Base-by-base conservation (phyloP, 2,888 invertebrate genomes). In the Alloplasta piceator region DNA sequence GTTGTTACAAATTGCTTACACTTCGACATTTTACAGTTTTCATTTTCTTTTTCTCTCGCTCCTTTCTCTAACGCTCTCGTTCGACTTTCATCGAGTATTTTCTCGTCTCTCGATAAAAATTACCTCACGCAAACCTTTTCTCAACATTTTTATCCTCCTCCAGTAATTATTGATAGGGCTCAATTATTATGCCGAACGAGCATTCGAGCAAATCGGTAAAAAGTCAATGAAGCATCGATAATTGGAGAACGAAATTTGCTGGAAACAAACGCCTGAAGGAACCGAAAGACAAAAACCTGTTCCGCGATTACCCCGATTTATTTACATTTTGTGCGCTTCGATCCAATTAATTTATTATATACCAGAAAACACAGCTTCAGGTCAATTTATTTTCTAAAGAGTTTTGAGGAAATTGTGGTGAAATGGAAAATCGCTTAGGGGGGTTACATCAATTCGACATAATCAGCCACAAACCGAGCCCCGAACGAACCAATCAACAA, bases 261-360 rank as follows among this genome's bases (percentile, higher is more conserved):
- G 52, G 39, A 39, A 38, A 9, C 14, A 39, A 52, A 39, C 64
- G 14, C 10, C n/a, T 26, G 26, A 3, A 26, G 26, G 9, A 36
- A 48, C 48, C 36, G 9, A 39, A 39, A 52, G 6, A 38, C 41
- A 67, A 6, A 6, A 67, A 52, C 26, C 9, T 38, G 9, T 7
- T 39, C 9, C n/a, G 52, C 12, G 16, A 26, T 26, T 26, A 26
- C 26, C 26, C 26, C 3, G 26, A 26, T 26, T 26, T 26, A 26
- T 26, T 26, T 6, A 52, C 5, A 41, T 38, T 52, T 39, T 38
- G 10, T 38, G 9, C 12, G 36, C 12, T 46, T 48, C 14, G 16
- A 12, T n/a, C 16, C 43, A 52, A 72, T 60, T 71, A 58, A 71
- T 71, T n/a, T n/a, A n/a, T n/a, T n/a, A n/a, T n/a, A n/a, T 66